Percentiles rank a stretch among this genome's conserved stretches.
phyloP scores from a whole-genome alignment of 1,140 invertebrate species.

The Dryas iulia region DNA sequence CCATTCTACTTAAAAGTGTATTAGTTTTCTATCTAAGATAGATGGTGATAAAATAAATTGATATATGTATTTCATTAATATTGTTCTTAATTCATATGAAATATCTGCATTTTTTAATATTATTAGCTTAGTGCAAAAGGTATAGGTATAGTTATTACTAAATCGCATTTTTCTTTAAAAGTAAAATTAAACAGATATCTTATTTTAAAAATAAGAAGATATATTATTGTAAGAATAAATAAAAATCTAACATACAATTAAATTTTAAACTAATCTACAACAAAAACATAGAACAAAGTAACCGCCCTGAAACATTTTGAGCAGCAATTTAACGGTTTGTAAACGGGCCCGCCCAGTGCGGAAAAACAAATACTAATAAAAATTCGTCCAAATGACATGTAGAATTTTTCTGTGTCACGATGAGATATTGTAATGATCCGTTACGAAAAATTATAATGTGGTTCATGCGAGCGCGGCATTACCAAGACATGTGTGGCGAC shows the following conservation, averaged over 20 bases:
- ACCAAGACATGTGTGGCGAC: conserved; percentile 63
- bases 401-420: conserved; percentile 78
- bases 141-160: no score
- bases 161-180: no score
- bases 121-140: no score
- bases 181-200: no score
- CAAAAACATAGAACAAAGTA: conserved; percentile 21
- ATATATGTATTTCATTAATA: no score
- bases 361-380: conserved; percentile 75
- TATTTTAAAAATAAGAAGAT: no score
- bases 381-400: conserved; percentile 74
- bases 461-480: conserved; percentile 65
- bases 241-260: not conserved
- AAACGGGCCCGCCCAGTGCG: conserved; percentile 60
- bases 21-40: no score
- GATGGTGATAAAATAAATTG: no score
- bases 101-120: no score
- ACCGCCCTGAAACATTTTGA: conserved; percentile 30
- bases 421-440: conserved; percentile 77
- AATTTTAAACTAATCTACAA: conserved; percentile 2
- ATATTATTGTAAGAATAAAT: no score
- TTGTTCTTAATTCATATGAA: no score
- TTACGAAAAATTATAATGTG: conserved; percentile 72
- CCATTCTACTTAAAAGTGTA: not conserved
- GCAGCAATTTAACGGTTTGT: conserved; percentile 48